Base-by-base conservation (phyloP, 2,888 invertebrate genomes). In the Morpho helenor region DNA sequence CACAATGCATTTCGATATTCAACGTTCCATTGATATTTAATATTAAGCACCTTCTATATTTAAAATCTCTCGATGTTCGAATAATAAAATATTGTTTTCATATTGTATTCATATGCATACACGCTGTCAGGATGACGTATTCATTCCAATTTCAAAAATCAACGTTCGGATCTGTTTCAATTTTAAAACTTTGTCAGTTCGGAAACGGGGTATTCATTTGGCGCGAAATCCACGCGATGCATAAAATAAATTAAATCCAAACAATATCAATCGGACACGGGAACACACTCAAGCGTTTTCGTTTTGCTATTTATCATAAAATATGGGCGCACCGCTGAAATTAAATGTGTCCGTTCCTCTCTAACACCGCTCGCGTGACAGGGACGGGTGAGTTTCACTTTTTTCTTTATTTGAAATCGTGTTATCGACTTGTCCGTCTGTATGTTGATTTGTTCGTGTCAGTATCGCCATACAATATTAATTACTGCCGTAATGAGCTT, bases 261-360 rank as follows among this genome's bases (percentile, higher is more conserved):
- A 84, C 82, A 84, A 83, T 83, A 82, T 84, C 82, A 85, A 85
- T 85, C 78, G 77, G 77, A 86, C 85, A 85, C 74, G 83, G 70
- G 77, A 86, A 87, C 77, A 82, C 85, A 82, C 84, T 85, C 79
- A 77, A 69, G 68, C 74, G 72, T 68, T 71, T 77, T 74, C 73
- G 72, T 76, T 81, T 77, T 74, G 80, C 80, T 84, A 85, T 86
- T 85, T 86, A 85, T 84, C 83, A 84, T 86, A 84, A 84, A 84
- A 84, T 79, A 79, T 79, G 76, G 76, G 77, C 76, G 72, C 66
- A 64, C 72, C 69, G 72, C 71, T 77, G 72, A 82, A 82, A 84
- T 83, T 80, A 79, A 80, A 75, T 71, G 63, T 62, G 51, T 59
- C 64, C 61, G 57, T 82, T 80, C 70, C 73, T 66, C 60, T 82